phyloP scores from a whole-genome alignment of 1,140 invertebrate genomes.

The Zaprionus inermis region DNA sequence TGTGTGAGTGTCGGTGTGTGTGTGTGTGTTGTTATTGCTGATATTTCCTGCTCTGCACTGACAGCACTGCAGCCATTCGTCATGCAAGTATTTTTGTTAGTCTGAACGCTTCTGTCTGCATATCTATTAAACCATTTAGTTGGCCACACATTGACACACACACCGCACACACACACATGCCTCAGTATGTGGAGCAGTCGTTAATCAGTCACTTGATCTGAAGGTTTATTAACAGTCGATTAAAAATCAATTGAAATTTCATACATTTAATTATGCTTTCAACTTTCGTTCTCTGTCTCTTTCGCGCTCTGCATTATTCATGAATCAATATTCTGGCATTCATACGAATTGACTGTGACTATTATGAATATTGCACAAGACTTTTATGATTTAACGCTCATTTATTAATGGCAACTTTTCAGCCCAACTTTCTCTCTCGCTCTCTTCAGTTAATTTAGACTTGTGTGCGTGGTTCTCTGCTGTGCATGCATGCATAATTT shows the following conservation, averaged over 20 bases:
- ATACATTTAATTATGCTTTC: conserved; percentile 60
- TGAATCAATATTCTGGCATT: conserved; percentile 43
- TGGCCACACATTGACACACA: neutral
- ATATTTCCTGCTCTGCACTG: conserved; percentile 31
- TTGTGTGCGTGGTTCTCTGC: conserved; percentile 2
- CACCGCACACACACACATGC: neutral
- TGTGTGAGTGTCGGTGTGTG: neutral
- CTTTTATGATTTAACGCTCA: conserved; percentile 20
- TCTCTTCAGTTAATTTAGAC: conserved; percentile 23
- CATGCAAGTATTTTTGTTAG: conserved; percentile 50
- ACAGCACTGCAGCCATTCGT: conserved; percentile 55
- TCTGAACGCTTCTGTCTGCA: conserved; percentile 10
- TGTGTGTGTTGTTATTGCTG: conserved; percentile 40
- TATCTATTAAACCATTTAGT: conserved; percentile 21
- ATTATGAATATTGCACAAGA: conserved; percentile 54
- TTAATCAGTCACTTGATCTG: conserved; percentile 43
- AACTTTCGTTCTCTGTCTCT: neutral
- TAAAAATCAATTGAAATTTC: conserved; percentile 76
- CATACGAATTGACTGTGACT: conserved; percentile 58
- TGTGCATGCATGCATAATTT: conserved; percentile 51
- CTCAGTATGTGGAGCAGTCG: conserved; percentile 1
- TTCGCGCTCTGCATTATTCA: conserved; percentile 48
- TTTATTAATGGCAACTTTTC: conserved; percentile 14
- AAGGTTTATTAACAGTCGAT: conserved; percentile 52
- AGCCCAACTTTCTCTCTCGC: neutral